These are phyloP conservation scores for Drosophila kikkawai DNA, from an alignment of 1,140 invertebrate species.

Conservation along the genomic window DNA sequence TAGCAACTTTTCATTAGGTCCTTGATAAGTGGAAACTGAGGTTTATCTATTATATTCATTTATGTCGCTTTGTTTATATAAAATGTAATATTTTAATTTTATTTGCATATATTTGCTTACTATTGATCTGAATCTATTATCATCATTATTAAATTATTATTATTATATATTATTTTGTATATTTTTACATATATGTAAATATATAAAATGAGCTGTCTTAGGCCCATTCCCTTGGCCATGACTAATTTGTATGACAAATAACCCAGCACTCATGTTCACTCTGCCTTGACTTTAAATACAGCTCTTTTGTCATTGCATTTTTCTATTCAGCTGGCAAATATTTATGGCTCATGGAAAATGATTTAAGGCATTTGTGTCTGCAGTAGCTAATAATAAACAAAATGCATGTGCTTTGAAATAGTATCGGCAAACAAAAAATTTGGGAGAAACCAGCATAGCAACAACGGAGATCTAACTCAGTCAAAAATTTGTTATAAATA, in stretches of 20 bases:
- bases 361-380: conserved; percentile 13
- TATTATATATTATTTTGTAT: too few relatives aligned
- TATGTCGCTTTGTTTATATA: too few relatives aligned
- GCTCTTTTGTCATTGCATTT: conserved; percentile 7
- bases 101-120: too few relatives aligned
- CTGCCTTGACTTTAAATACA: not conserved
- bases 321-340: not conserved
- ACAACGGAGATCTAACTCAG: too few relatives aligned
- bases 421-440: not conserved
- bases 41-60: too few relatives aligned
- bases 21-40: too few relatives aligned
- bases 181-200: too few relatives aligned
- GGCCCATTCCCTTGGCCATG: not conserved
- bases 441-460: too few relatives aligned
- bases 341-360: conserved; percentile 23
- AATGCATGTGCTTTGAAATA: conserved; percentile 3
- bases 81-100: too few relatives aligned
- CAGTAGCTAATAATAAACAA: conserved; percentile 8
- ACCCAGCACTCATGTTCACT: not conserved
- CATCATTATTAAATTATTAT: too few relatives aligned
- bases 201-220: not conserved
- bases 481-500: not conserved
- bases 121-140: too few relatives aligned
- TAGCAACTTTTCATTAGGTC: too few relatives aligned
- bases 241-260: conserved; percentile 3